Percentiles rank a stretch among this genome's conserved stretches.
These are phyloP conservation scores for Corynorhinus townsendii DNA, from an alignment of 2,113 vertebrate species.

Conservation along the genomic window DNA sequence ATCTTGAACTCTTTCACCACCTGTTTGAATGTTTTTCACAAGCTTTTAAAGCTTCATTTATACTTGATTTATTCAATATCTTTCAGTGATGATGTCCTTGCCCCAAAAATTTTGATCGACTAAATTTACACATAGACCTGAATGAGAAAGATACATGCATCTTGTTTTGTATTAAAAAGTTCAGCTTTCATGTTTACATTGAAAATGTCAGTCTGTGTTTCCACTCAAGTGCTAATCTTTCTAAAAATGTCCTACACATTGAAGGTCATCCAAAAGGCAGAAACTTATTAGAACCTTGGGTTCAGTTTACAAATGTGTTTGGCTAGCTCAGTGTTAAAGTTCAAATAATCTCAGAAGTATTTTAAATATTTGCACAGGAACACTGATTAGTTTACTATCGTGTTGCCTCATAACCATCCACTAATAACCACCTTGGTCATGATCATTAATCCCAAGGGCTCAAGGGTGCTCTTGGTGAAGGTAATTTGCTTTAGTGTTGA, in stretches of 20 bases:
- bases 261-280: constrained; percentile 64
- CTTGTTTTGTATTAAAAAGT: constrained; percentile 1
- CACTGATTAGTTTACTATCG: constrained; percentile 48
- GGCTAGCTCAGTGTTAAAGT: constrained; percentile 52
- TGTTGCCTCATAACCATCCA: constrained; percentile 13
- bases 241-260: constrained; percentile 50
- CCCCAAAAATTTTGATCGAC: neutral
- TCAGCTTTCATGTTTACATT: neutral
- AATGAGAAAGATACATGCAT: neutral
- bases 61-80: neutral
- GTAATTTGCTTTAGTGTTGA: neutral
- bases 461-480: neutral
- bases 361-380: constrained; percentile 68
- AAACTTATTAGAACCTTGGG: constrained; percentile 56
- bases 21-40: neutral
- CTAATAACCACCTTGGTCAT: constrained; percentile 28
- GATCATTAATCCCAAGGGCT: neutral
- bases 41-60: neutral
- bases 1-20: constrained; percentile 30
- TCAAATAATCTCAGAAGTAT: constrained; percentile 63
- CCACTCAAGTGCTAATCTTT: constrained; percentile 58
- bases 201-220: constrained; percentile 55
- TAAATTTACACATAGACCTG: neutral
- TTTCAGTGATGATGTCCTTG: neutral
- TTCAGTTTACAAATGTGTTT: constrained; percentile 55